Base-by-base conservation (phyloP, 2,888 invertebrate genomes). In the Agrochola circellaris region DNA sequence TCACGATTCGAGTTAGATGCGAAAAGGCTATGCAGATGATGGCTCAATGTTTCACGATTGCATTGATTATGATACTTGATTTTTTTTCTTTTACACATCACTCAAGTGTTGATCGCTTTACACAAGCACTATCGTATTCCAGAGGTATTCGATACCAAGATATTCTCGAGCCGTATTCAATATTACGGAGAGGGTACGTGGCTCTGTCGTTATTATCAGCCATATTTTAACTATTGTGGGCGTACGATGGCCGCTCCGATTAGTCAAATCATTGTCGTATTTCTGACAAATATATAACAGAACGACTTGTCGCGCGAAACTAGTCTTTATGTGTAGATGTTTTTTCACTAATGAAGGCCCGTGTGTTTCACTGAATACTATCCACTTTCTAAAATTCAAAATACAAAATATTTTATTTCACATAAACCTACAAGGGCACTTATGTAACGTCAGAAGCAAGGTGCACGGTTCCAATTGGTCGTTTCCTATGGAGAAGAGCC, bases 131-230 rank as follows among this genome's bases (percentile, higher is more conserved):
- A 17, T 66, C 15, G 7, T 69, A 64, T 65, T 42, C 23, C 5
- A 72, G 60, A 66, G 45, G 6, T n/a, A 34, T 42, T 60, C 13
- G 26, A 9, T 23, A 72, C 54, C 61, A 30, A 60, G 13, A 61
- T 72, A 78, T 72, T 78, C 79, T 54, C 42, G 42, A 66, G 58
- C 2, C 9, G 60, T 48, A 23, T 42, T 77, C 70, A 70, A 54
- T 54, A 64, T 23, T 38, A 1, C 38, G 38, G 38, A 38, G 8
- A 38, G 38, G 38, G 38, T 9, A 38, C 0, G 38, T 38, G 38
- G 8, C 38, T 38, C 38, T 0, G 7, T 38, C 38, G 38, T 38
- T 38, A 38, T 38, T 38, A 38, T 9, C 38, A 38, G 38, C 38
- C 38, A 38, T 38, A 38, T 38, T 38, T 38, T 38, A 38, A 38